phyloP scores from a whole-genome alignment of 2,113 vertebrate genomes.

The Opisthocomus hoazin region DNA sequence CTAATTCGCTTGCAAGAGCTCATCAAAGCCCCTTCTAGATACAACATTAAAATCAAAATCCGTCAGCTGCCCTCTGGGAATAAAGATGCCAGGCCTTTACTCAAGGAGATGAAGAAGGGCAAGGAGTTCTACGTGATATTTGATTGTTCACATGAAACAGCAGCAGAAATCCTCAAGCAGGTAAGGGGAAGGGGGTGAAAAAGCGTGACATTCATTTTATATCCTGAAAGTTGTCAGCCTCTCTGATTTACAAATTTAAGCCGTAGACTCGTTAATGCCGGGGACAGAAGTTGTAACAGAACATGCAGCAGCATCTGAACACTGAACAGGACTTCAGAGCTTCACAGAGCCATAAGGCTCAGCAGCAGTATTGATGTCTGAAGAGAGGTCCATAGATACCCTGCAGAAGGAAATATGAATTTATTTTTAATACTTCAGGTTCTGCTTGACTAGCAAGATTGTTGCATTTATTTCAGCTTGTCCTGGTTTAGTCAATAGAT shows the following conservation, averaged over 20 bases:
- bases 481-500: background rate
- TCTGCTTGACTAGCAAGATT: background rate
- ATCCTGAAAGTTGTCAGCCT: background rate
- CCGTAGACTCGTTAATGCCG: background rate
- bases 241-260: background rate
- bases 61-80: constrained; percentile 91
- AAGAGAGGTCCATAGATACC: background rate
- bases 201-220: background rate
- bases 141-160: constrained; percentile 91
- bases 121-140: constrained; percentile 97
- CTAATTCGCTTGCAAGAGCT: constrained; percentile 96
- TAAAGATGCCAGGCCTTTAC: constrained; percentile 90
- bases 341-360: background rate
- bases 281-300: background rate
- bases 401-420: background rate
- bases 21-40: constrained; percentile 98
- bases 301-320: background rate
- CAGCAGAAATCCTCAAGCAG: constrained; percentile 93
- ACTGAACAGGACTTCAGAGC: background rate
- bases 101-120: constrained; percentile 98
- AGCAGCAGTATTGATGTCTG: background rate
- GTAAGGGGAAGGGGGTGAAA: constrained; percentile 54
- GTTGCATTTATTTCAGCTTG: background rate
- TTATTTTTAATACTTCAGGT: background rate
- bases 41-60: constrained; percentile 97